Evolutionary conservation across 2,888 invertebrate species (phyloP).

Genomic region (Drosophila paracracens): DNA sequence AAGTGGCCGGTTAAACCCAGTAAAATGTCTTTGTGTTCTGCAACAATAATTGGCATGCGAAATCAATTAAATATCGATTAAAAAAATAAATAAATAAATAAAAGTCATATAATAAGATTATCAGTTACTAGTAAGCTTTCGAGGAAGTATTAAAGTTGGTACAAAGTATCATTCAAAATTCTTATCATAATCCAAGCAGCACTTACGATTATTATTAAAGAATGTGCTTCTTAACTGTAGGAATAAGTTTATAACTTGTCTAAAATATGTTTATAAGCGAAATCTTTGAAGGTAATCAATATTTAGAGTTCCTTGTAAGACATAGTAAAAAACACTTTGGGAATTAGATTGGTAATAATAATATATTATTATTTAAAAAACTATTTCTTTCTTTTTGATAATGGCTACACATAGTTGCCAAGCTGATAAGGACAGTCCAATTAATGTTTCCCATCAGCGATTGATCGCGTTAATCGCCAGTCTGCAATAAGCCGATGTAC

Average conservation of each 20-base stretch:
- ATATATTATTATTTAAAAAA: too few species aligned
- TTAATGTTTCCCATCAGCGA: slow-evolving; percentile 16
- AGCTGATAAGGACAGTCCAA: slow-evolving; percentile 48
- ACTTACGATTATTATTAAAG: not conserved
- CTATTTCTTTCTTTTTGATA: too few species aligned
- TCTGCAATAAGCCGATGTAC: slow-evolving; percentile 28
- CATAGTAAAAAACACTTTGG: too few species aligned
- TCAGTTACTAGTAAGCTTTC: not conserved
- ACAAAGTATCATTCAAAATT: not conserved
- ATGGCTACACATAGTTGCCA: slow-evolving; percentile 1
- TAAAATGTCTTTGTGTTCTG: slow-evolving; percentile 88
- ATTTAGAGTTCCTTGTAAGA: too few species aligned
- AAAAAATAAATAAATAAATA: not conserved
- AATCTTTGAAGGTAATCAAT: not conserved
- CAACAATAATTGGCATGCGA: slow-evolving; percentile 56
- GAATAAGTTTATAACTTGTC: not conserved
- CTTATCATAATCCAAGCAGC: not conserved
- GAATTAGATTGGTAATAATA: not conserved
- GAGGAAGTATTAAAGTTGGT: not conserved
- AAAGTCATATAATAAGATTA: not conserved
- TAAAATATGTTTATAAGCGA: not conserved
- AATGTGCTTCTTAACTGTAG: not conserved
- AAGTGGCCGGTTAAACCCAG: slow-evolving; percentile 89
- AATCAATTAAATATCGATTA: not conserved
- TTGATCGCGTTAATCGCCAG: not conserved